phyloP scores from a whole-genome alignment of 2,113 vertebrate genomes.

The Rhombomys opimus region DNA sequence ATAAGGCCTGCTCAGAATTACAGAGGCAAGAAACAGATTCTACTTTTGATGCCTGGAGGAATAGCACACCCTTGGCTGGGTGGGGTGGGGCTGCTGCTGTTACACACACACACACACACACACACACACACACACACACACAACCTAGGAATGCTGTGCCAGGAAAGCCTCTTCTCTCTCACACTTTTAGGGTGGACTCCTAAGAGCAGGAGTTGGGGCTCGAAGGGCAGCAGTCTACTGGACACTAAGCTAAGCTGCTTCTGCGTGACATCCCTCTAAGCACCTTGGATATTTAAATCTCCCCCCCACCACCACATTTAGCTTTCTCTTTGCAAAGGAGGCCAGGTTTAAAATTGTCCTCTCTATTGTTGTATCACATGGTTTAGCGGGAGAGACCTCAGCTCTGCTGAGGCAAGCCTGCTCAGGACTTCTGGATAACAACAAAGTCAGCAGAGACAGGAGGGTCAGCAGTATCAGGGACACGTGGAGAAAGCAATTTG shows the following conservation, averaged over 20 bases:
- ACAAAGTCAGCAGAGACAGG: not conserved
- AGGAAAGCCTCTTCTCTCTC: not conserved
- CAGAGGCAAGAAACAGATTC: not conserved
- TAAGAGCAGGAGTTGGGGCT: not conserved
- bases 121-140: no score
- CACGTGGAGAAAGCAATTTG: not conserved
- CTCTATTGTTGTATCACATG: not conserved
- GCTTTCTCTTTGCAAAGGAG: slow-evolving; percentile 11
- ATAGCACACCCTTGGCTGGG: accelerated
- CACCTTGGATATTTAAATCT: not conserved
- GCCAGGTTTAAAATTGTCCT: not conserved
- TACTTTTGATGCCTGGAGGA: no score
- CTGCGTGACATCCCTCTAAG: not conserved
- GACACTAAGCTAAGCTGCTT: not conserved
- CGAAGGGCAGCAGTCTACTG: not conserved
- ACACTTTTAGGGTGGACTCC: not conserved
- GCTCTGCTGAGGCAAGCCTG: not conserved
- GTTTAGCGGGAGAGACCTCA: not conserved
- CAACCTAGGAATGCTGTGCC: not conserved
- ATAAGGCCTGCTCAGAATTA: not conserved
- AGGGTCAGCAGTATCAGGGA: not conserved
- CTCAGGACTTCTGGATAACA: not conserved
- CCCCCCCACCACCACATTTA: not conserved
- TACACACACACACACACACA: no score
- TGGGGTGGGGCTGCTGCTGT: not conserved